Conservation (phyloP, 2,888 invertebrate species). For the Spicauda simplicius region DNA sequence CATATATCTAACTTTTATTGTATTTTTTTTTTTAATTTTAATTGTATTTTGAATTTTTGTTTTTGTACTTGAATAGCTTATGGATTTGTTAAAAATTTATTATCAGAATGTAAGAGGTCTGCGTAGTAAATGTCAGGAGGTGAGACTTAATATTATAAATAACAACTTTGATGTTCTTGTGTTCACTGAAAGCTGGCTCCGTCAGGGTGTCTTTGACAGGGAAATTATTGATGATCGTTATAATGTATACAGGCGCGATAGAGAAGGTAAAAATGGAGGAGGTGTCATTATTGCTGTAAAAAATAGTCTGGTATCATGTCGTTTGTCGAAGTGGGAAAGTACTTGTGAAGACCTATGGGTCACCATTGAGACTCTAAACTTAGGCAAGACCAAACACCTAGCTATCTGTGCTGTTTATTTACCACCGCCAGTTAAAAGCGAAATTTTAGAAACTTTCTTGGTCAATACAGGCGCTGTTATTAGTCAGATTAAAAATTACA, state of each 20-base stretch:
- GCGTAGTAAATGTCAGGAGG: too few relatives aligned
- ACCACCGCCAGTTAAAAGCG: too few relatives aligned
- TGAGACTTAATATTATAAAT: not conserved
- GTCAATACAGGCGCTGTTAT: too few relatives aligned
- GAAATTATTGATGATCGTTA: not conserved
- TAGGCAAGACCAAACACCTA: too few relatives aligned
- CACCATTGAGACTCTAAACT: too few relatives aligned
- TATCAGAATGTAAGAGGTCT: not conserved
- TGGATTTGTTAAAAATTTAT: not conserved
- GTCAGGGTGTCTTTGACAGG: not conserved
- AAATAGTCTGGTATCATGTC: not conserved
- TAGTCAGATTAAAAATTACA: too few relatives aligned
- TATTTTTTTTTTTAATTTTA: not conserved
- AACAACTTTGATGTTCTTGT: not conserved
- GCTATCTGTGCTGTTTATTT: too few relatives aligned
- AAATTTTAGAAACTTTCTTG: too few relatives aligned
- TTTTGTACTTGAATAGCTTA: not conserved
- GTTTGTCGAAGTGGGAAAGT: too few relatives aligned
- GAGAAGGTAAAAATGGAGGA: slow-evolving; percentile 3
- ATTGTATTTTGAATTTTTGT: not conserved
- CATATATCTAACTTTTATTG: not conserved
- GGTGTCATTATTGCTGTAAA: not conserved
- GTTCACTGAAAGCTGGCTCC: slow-evolving; percentile 1
- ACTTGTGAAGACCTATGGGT: too few relatives aligned
- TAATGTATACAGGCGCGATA: not conserved